Evolutionary conservation across 2,888 invertebrate species (phyloP).

Genomic region (Erebia palarica): DNA sequence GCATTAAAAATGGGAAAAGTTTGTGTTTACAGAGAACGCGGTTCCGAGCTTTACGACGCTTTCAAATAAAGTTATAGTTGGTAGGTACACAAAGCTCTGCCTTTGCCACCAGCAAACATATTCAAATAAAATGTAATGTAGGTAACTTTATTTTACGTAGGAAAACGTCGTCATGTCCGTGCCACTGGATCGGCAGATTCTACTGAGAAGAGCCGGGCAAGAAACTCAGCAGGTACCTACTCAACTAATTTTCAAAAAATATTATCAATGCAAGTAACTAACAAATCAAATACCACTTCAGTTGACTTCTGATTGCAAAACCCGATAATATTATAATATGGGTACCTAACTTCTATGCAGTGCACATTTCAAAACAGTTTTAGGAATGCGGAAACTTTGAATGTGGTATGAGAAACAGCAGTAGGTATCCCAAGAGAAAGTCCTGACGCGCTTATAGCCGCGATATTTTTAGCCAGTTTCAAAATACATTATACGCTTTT

Average conservation of each 20-base stretch:
- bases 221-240: no score
- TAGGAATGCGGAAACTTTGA: conserved; percentile 47
- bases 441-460: conserved; percentile 47
- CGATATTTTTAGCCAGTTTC: conserved; percentile 54
- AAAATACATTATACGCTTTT: conserved; percentile 53
- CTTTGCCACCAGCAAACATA: background rate
- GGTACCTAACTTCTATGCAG: background rate
- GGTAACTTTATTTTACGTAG: background rate
- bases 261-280: no score
- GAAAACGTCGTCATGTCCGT: no score
- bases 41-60: conserved; percentile 23
- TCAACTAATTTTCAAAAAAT: no score
- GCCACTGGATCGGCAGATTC: no score
- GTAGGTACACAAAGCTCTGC: background rate
- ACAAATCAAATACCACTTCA: no score
- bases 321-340: no score
- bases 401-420: conserved; percentile 32
- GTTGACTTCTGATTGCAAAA: no score
- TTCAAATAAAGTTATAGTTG: conserved; percentile 2
- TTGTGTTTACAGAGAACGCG: conserved; percentile 15
- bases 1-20: conserved; percentile 20
- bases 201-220: no score
- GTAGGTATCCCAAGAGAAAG: conserved; percentile 43
- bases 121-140: background rate
- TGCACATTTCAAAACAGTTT: conserved; percentile 5